Evolutionary conservation across 37 sponge, comb jelly and placozoan species (phyloP).

Genomic region (Lycopodina hypogea): DNA sequence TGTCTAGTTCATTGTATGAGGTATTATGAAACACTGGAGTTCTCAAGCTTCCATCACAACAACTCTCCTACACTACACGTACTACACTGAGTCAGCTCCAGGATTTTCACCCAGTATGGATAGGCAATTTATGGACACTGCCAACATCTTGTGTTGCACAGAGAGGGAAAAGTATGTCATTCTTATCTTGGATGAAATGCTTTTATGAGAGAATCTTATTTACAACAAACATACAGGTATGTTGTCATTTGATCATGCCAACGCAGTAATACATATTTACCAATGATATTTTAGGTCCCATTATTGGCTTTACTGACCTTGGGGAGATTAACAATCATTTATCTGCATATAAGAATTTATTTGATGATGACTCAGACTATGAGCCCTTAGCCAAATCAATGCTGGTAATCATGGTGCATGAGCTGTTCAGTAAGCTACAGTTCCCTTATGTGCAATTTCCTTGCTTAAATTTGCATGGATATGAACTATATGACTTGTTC

Average conservation of each 20-base stretch:
- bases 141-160: conserved; percentile 14
- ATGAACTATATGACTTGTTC: conserved; percentile 8
- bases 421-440: too few relatives aligned
- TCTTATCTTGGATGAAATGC: conserved; percentile 42
- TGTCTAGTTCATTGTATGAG: conserved; percentile 32
- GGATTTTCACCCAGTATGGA: conserved; percentile 49
- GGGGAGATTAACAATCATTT: conserved; percentile 22
- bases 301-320: too few relatives aligned
- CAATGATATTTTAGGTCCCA: conserved; percentile 17
- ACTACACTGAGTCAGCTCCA: conserved; percentile 19
- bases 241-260: too few relatives aligned
- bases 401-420: conserved; percentile 45
- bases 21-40: conserved; percentile 36
- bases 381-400: conserved; percentile 33
- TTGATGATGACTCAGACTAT: not conserved
- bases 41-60: conserved; percentile 38
- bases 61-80: conserved; percentile 57
- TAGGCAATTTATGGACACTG: conserved; percentile 14
- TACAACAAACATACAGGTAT: conserved; percentile 29
- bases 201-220: conserved; percentile 33
- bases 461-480: conserved; percentile 9
- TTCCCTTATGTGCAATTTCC: conserved; percentile 49
- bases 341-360: conserved; percentile 1
- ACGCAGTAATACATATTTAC: too few relatives aligned
- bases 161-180: conserved; percentile 41